Base-by-base conservation (phyloP, 1,140 invertebrate genomes). In the Papilio machaon region DNA sequence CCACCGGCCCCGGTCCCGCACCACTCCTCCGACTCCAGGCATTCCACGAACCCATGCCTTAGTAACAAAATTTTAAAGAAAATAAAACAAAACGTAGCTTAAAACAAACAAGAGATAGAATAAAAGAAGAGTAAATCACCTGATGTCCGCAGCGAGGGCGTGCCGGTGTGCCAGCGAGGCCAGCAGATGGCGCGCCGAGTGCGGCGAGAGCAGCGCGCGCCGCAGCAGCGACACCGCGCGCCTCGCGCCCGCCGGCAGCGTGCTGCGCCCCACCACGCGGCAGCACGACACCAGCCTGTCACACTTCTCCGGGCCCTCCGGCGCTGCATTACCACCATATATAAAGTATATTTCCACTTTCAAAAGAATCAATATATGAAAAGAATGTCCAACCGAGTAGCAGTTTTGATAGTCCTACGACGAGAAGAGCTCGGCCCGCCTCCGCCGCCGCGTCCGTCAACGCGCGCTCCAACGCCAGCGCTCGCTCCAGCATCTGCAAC, bases 1-100 rank as follows among this genome's bases (percentile, higher is more conserved):
- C 82, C 91, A 5, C 89, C 86, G 13, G 92, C 88, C 0, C 93
- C 92, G 1, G 85, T 92, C 19, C 90, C 85, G 6, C 35, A 35
- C 82, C 90, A 87, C 64, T 95, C 95, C 78, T 98, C 97, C 79
- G 95, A 95, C 86, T 99, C 98, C 58, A 99, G 90, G 89, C 97
- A 98, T 87, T 98, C 97, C 38, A 99, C 98, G 95, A 99, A 99
- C 0, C 97, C 97, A 88, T 98, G 97, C 49, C 97, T 95, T 78
- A 17, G 2, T 73, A 5, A 1, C 70, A 52, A 35, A 52, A 23
- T 38, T 6, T 43, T 43, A 43, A 35, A 19, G 23, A 46, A 49
- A 47, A 11, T 49, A 49, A 17, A 11, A 10, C 9, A 67, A 2
- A 67, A 35, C 8, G 7, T 43, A 43, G 38, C 38, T 3, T 43